Conservation (phyloP, 2,888 invertebrate genomes). For the Drosophila rellima region DNA sequence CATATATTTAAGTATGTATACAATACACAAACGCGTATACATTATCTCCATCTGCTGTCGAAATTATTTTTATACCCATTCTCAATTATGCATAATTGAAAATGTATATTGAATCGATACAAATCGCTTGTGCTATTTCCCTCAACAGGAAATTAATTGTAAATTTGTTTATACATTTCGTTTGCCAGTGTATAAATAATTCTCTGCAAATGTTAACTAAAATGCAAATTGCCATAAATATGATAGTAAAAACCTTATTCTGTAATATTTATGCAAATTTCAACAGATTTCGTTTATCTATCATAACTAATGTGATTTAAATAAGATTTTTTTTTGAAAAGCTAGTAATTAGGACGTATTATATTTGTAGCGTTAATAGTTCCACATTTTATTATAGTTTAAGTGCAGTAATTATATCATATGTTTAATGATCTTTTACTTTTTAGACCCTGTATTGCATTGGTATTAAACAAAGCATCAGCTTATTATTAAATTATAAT, state of each 20-base stretch:
- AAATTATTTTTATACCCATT: slow-evolving; percentile 23
- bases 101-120: slow-evolving; percentile 27
- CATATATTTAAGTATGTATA: not conserved
- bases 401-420: too few relatives aligned
- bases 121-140: slow-evolving; percentile 56
- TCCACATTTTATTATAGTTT: not conserved
- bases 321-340: not conserved
- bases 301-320: not conserved
- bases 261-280: slow-evolving; percentile 46
- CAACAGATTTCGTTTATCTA: slow-evolving; percentile 13
- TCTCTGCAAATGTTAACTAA: slow-evolving; percentile 22
- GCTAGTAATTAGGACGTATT: not conserved
- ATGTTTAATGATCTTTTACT: too few relatives aligned
- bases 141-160: slow-evolving; percentile 69
- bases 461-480: too few relatives aligned
- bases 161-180: slow-evolving; percentile 58
- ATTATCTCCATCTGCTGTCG: slow-evolving; percentile 22
- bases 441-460: too few relatives aligned
- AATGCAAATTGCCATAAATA: slow-evolving; percentile 25
- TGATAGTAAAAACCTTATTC: slow-evolving; percentile 3
- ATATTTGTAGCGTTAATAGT: not conserved
- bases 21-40: not conserved
- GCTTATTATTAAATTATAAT: too few relatives aligned
- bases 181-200: slow-evolving; percentile 34
- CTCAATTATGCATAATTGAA: slow-evolving; percentile 62